phyloP scores from a whole-genome alignment of 2,888 invertebrate genomes.

The Brachylomia viminalis region DNA sequence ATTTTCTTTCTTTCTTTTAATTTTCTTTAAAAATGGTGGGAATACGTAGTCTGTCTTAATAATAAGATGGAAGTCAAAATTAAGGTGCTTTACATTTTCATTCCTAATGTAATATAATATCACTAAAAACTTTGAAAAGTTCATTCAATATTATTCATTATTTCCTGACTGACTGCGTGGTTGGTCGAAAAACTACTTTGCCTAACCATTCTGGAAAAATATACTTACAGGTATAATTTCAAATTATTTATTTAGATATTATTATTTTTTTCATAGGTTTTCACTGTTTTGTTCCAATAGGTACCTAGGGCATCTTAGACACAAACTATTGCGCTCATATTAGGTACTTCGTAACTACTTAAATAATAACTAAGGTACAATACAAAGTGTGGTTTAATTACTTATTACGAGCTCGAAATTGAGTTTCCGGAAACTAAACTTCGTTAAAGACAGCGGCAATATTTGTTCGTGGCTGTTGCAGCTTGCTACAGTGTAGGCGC shows the following conservation, averaged over 20 bases:
- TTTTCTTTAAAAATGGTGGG: not conserved
- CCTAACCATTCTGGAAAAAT: not conserved
- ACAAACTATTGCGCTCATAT: not conserved
- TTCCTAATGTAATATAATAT: not conserved
- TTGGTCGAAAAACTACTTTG: not conserved
- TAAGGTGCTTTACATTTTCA: not conserved
- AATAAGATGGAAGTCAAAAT: not conserved
- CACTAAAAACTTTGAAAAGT: not conserved
- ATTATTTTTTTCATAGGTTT: not conserved
- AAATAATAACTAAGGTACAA: not conserved
- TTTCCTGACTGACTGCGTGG: not conserved
- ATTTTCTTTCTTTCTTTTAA: not conserved
- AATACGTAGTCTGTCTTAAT: not conserved
- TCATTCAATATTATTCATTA: not conserved
- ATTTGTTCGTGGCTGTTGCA: constrained; percentile 53
- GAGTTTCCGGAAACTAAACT: constrained; percentile 13
- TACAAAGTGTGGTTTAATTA: constrained; percentile 32
- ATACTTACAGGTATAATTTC: too few species aligned
- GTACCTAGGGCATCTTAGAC: not conserved
- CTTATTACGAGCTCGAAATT: constrained; percentile 31
- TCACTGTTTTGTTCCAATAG: not conserved
- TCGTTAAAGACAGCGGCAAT: constrained; percentile 51
- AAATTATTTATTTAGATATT: too few species aligned
- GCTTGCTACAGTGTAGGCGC: constrained; percentile 54
- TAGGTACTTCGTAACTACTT: not conserved